Conservation (phyloP, 1,140 invertebrate genomes). For the Hycleus cichorii region DNA sequence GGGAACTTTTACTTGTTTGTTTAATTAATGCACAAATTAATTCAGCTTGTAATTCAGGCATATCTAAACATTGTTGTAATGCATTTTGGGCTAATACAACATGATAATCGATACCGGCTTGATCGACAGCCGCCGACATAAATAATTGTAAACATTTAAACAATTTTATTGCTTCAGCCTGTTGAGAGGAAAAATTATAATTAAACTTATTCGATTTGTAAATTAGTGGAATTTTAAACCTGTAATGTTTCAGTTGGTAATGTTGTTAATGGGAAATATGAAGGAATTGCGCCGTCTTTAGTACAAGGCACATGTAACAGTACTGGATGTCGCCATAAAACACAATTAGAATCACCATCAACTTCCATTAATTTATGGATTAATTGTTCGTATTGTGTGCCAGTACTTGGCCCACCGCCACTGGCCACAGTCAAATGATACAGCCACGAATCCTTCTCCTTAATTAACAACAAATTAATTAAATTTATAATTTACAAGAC, state of each 20-base stretch:
- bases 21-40: conserved; percentile 84
- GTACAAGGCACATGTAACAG: conserved; percentile 60
- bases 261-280: conserved; percentile 40
- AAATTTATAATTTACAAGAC: too few species aligned
- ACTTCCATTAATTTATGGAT: conserved; percentile 93
- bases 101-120: conserved; percentile 92
- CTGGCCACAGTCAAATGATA: conserved; percentile 92
- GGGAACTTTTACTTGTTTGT: conserved; percentile 83
- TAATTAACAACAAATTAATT: background rate
- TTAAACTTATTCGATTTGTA: background rate
- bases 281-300: conserved; percentile 39
- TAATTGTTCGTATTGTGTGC: conserved; percentile 91
- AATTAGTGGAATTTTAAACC: conserved; percentile 18
- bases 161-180: conserved; percentile 86
- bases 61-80: conserved; percentile 80
- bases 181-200: conserved; percentile 49
- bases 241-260: conserved; percentile 36
- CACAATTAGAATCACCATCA: conserved; percentile 88
- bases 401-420: conserved; percentile 79
- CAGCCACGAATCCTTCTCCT: conserved; percentile 85
- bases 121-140: conserved; percentile 88
- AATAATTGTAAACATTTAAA: conserved; percentile 94
- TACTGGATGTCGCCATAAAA: conserved; percentile 88
- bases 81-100: conserved; percentile 92
- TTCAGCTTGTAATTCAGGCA: conserved; percentile 85